Base-by-base conservation (phyloP, 2,888 invertebrate genomes). In the Latrodectus elegans region DNA sequence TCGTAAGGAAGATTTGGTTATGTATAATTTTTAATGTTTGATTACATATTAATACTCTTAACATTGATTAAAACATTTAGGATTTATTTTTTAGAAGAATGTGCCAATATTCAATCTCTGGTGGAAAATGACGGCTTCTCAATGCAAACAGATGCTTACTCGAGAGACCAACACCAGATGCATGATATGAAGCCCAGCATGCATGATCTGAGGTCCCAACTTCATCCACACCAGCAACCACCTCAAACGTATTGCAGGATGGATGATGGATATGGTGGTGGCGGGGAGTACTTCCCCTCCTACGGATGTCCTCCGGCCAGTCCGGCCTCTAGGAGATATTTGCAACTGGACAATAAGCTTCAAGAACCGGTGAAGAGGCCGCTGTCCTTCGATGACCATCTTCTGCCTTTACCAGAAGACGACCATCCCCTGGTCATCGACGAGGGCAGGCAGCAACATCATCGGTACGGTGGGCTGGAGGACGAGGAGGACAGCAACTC, bases 321-420 rank as follows among this genome's bases (percentile, higher is more conserved):
- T 60, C 85, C 85, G 17, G 80, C 80, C 1, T 87, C 86, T 55
- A 87, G 86, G 26, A 77, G 84, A 53, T 88, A 88, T 14, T 74
- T 76, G 15, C 70, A 84, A n/a, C 81, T 88, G 52, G 88, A 88
- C 74, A 64, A 55, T n/a, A 79, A 83, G 38, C 68, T 74, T 11
- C 84, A 85, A 53, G 79, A 82, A 9, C 67, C 73, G 0, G 73
- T 73, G 1, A 80, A 86, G 70, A 67, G 86, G 38, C 72, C 83
- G 8, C 38, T 83, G 65, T 82, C 83, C 11, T 89, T 89, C 70
- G 88, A 89, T 8, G 83, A 88, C 10, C 88, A 88, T 72, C 84
- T 89, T 11, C 26, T 87, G 38, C 89, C 89, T 8, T 53, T 90
- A 22, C 89, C 90, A 11, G 88, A 91, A 38, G 92, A 91, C 70